Percentiles rank a stretch among this genome's conserved stretches.
These are phyloP conservation scores for Coregonus clupeaformis DNA, from an alignment of 2,113 vertebrate genomes.

Conservation along the genomic window DNA sequence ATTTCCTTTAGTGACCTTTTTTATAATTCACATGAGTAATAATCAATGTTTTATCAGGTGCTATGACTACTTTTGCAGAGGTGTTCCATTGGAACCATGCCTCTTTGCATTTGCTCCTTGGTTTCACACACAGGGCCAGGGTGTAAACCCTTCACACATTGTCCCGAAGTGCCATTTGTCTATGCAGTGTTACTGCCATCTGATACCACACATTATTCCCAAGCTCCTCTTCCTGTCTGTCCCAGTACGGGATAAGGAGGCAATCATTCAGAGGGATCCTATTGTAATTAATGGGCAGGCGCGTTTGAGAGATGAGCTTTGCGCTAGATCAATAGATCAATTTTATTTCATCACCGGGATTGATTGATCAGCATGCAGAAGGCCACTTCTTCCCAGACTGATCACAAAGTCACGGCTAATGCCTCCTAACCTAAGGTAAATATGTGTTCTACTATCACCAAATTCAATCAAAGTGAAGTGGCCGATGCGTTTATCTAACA, in stretches of 20 bases:
- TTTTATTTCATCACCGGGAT: conserved; percentile 34
- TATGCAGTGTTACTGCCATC: conserved; percentile 43
- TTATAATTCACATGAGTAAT: no score
- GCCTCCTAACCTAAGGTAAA: no score
- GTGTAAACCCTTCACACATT: conserved; percentile 41
- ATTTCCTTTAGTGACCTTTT: no score
- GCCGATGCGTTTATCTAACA: no score
- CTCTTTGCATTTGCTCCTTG: conserved; percentile 49
- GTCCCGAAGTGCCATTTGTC: conserved; percentile 16
- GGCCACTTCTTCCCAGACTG: conserved; percentile 34
- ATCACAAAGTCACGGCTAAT: no score
- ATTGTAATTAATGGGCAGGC: conserved; percentile 30
- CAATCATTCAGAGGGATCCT: conserved; percentile 39
- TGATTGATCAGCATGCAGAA: conserved; percentile 50
- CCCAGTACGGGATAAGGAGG: conserved; percentile 28
- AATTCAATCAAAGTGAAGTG: no score
- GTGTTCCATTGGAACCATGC: conserved; percentile 54
- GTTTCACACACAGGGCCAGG: neutral
- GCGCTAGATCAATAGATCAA: conserved; percentile 39
- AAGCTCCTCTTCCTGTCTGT: conserved; percentile 49
- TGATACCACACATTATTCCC: conserved; percentile 49
- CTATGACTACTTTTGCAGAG: conserved; percentile 41
- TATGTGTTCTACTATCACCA: no score
- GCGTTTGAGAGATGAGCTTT: conserved; percentile 19
- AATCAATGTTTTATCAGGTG: conserved; percentile 61